Evolutionary conservation across 2,888 invertebrate genomes (phyloP).

Genomic region (Eurois occulta): DNA sequence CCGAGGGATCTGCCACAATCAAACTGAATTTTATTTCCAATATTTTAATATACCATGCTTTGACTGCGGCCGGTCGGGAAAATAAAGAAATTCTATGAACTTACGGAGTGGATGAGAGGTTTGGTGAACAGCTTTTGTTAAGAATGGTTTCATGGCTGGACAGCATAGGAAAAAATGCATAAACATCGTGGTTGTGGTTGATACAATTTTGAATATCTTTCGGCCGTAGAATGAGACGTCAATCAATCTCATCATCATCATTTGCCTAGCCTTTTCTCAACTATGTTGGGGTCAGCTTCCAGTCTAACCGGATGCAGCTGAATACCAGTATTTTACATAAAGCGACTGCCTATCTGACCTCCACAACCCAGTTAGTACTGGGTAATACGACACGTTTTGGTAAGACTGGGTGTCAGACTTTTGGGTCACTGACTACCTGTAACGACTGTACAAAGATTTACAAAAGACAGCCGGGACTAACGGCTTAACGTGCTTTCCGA

Average conservation of each 20-base stretch:
- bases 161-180: neutral
- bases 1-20: constrained; percentile 7
- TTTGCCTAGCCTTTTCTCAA: no score
- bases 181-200: neutral
- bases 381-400: no score
- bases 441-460: no score
- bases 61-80: neutral
- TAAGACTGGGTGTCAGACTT: no score
- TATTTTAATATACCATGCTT: constrained; percentile 26
- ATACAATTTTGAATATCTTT: neutral
- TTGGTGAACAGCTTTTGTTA: constrained; percentile 1
- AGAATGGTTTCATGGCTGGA: neutral
- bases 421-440: no score
- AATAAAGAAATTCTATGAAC: constrained; percentile 1
- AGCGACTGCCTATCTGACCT: no score
- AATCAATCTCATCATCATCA: neutral
- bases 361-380: no score
- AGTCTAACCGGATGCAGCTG: no score
- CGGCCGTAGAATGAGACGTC: neutral
- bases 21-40: constrained; percentile 24
- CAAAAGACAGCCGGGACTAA: no score
- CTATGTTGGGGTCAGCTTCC: no score
- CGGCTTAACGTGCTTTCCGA: no score
- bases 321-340: no score
- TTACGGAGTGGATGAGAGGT: neutral